Evolutionary conservation across 2,888 invertebrate species (phyloP).

Genomic region (Dryomyza anilis): DNA sequence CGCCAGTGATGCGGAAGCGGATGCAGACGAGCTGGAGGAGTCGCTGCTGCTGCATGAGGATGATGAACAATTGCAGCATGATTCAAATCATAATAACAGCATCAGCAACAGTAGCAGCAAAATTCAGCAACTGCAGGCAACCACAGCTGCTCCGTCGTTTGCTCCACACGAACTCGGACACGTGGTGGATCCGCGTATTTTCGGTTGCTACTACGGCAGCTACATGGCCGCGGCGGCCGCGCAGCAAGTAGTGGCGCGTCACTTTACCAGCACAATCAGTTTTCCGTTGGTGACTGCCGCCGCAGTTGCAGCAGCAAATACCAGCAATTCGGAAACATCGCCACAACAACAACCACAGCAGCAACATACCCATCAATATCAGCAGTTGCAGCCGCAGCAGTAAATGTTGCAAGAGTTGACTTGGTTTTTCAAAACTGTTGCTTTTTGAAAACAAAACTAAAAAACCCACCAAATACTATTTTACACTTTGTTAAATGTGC

Average conservation of each 20-base stretch:
- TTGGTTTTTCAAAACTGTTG: too few species aligned
- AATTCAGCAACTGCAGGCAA: background rate
- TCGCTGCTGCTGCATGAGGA: constrained; percentile 22
- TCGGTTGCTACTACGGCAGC: constrained; percentile 58
- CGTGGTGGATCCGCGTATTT: constrained; percentile 53
- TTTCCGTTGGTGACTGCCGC: too few species aligned
- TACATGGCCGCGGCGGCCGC: constrained; percentile 57
- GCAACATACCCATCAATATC: too few species aligned
- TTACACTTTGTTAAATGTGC: too few species aligned
- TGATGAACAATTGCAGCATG: constrained; percentile 14
- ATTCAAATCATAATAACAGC: constrained; percentile 29
- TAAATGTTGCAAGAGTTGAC: too few species aligned
- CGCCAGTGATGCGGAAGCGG: constrained; percentile 66
- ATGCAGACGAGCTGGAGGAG: constrained; percentile 6
- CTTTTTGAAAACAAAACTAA: too few species aligned
- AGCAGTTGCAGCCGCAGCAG: too few species aligned
- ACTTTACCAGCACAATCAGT: too few species aligned
- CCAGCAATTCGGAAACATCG: too few species aligned
- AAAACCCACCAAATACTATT: too few species aligned
- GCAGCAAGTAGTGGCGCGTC: constrained; percentile 40
- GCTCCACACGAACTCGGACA: constrained; percentile 40
- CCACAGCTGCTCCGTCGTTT: constrained; percentile 25
- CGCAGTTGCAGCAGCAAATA: too few species aligned
- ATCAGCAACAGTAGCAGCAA: background rate
- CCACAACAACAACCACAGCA: too few species aligned